Evolutionary conservation across 53 echinoderm and acorn worm genomes (phyloP), one percentile per base, ranked within the genome.

Genomic region (Actinopyga echinites): DNA sequence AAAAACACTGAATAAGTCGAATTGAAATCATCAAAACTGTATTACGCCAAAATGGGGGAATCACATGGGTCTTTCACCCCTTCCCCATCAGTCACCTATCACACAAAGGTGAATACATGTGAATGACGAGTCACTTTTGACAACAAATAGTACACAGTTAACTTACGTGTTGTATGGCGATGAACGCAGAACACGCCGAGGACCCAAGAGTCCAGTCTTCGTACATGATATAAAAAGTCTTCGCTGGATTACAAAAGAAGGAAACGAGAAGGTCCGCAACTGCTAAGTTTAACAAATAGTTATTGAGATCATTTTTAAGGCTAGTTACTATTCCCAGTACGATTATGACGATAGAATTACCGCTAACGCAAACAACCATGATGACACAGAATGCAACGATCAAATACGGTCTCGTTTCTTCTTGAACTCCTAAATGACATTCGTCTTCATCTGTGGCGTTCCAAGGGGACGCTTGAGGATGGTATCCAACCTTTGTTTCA

Each of bases 91-190:
- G n/a, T n/a, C n/a, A n/a, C n/a, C n/a, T n/a, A n/a, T n/a, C n/a
- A n/a, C n/a, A n/a, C n/a, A n/a, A n/a, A n/a, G n/a, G n/a, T n/a
- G n/a, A n/a, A n/a, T n/a, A n/a, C n/a, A n/a, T n/a, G n/a, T n/a
- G n/a, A n/a, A n/a, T n/a, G n/a, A n/a, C n/a, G n/a, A n/a, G n/a
- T n/a, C n/a, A n/a, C n/a, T n/a, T n/a, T n/a, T n/a, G n/a, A n/a
- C n/a, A n/a, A n/a, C n/a, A n/a, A n/a, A n/a, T n/a, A n/a, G n/a
- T n/a, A n/a, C n/a, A 40, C 40, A 49, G 17, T 49, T 0, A 49
- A 83, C 93, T 87, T 86, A 93, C 95, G 87, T 95, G 93, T 83
- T 95, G 93, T 22, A 91, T 74, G 66, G 89, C 91, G 6, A 91
- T 66, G 13, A 93, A 79, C 28, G 93, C 34, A 12, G 95, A 89